Evolutionary conservation across 2,797 vertebrate genomes (phyloP).

Genomic region (Amblyopsis hoosieri): DNA sequence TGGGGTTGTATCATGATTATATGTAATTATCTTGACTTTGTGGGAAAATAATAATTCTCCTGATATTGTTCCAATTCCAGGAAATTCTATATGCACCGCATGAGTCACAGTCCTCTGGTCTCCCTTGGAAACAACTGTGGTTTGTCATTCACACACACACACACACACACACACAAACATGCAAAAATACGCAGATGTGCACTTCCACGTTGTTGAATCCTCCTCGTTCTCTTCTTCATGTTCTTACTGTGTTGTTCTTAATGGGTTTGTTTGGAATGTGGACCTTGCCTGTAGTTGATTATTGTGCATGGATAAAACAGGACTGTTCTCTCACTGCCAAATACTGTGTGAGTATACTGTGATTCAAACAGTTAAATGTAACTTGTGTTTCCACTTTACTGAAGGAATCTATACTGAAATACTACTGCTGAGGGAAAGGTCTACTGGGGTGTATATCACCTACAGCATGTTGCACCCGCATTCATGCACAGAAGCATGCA

Average conservation of each 20-base stretch:
- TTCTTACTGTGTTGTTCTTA: slow-evolving; percentile 74
- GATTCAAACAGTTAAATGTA: slow-evolving; percentile 70
- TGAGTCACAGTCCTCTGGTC: slow-evolving; percentile 73
- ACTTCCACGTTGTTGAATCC: slow-evolving; percentile 49
- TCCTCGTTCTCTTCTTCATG: slow-evolving; percentile 66
- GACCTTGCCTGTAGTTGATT: slow-evolving; percentile 75
- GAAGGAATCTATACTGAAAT: slow-evolving; percentile 44
- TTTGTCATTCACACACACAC: slow-evolving; percentile 29
- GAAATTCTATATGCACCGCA: slow-evolving; percentile 73
- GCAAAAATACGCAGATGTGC: slow-evolving; percentile 41
- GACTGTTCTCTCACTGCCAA: slow-evolving; percentile 80
- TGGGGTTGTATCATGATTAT: slow-evolving; percentile 67
- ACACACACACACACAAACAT: slow-evolving; percentile 42
- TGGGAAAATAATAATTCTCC: slow-evolving; percentile 70
- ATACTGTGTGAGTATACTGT: slow-evolving; percentile 73
- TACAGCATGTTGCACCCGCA: slow-evolving; percentile 35
- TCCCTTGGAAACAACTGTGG: slow-evolving; percentile 65
- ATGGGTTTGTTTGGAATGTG: slow-evolving; percentile 72
- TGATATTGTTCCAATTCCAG: slow-evolving; percentile 66
- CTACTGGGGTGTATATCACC: slow-evolving; percentile 32
- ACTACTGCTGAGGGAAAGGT: slow-evolving; percentile 30
- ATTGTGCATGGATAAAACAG: slow-evolving; percentile 76
- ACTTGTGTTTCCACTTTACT: slow-evolving; percentile 59
- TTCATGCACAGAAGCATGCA: slow-evolving; percentile 12
- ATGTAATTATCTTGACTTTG: slow-evolving; percentile 68